Base-by-base conservation (phyloP, 2,797 vertebrate genomes). In the Lepus townsendii region DNA sequence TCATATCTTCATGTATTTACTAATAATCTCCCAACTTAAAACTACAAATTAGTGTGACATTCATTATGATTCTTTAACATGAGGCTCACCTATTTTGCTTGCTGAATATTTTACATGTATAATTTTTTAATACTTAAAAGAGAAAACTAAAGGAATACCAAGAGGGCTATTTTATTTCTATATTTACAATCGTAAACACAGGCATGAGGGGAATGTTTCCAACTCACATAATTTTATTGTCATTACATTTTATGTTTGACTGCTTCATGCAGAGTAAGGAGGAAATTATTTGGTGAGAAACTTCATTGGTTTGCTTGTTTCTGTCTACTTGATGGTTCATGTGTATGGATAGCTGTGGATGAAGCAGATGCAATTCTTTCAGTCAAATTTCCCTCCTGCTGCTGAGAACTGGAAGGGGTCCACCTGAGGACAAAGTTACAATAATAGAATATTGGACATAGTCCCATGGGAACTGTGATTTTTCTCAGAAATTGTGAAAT, bases 141-240 rank as follows among this genome's bases (percentile, higher is more conserved):
- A 38, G 14, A 76, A 83, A 90, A 77, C 17, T 9, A 75, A 6
- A 66, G 3, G 19, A 1, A 11, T 65, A 0, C 57, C 20, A 65
- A 16, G 22, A 85, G 10, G 11, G 83, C 12, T n/a, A 26, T 50
- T 82, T 76, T 80, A 19, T 79, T 71, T 83, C 8, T 30, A 47
- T 57, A 60, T 83, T 72, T 16, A 76, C 60, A 47, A 54, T 82
- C 69, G 77, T 83, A 82, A 47, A 24, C 5, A 47, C 62, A 47
- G 47, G 76, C 3, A 19, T 71, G 72, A 78, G 8, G 42, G 10
- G 79, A 65, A 65, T 19, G 30, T 60, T 72, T 50, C 17, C 10
- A 62, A 72, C 62, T 6, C 32, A 65, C 35, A 63, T n/a, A 47
- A 83, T 82, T 76, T 95, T 86, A 86, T 73, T 69, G 85, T 69